phyloP scores from a whole-genome alignment of 2,797 vertebrate genomes.

The Helostoma temminkii region DNA sequence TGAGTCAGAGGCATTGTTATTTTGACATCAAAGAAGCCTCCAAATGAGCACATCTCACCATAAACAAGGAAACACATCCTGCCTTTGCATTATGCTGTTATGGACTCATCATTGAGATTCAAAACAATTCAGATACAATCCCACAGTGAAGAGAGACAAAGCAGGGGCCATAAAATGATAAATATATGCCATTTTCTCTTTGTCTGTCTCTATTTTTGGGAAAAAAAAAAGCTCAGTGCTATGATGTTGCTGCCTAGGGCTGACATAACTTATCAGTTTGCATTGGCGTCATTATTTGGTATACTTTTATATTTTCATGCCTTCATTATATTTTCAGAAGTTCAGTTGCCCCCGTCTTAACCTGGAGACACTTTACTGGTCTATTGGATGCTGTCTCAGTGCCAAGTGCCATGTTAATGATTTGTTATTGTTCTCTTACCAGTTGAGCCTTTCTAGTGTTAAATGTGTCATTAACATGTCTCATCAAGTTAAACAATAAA shows the following conservation, averaged over 20 bases:
- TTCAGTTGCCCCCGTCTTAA: not conserved
- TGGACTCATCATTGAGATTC: constrained; percentile 28
- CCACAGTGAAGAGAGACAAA: constrained; percentile 29
- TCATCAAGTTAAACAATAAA: constrained; percentile 76
- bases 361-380: constrained; percentile 48
- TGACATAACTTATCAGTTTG: constrained; percentile 32
- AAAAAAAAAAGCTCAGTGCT: constrained; percentile 38
- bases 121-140: constrained; percentile 7
- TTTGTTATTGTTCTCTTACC: constrained; percentile 59
- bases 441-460: constrained; percentile 65
- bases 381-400: constrained; percentile 43
- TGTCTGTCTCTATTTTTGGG: no score
- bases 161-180: constrained; percentile 47
- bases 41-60: constrained; percentile 19
- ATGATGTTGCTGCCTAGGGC: constrained; percentile 63
- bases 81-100: constrained; percentile 25
- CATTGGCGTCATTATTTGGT: constrained; percentile 10
- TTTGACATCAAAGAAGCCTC: constrained; percentile 29
- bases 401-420: constrained; percentile 46
- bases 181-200: constrained; percentile 56
- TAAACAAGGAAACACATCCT: constrained; percentile 40
- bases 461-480: constrained; percentile 68
- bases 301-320: constrained; percentile 3
- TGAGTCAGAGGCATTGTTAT: constrained; percentile 29
- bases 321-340: constrained; percentile 1